Evolutionary conservation across 1,140 invertebrate species (phyloP), one percentile per base, ranked within the genome.

Genomic region (Melanaphis sacchari): DNA sequence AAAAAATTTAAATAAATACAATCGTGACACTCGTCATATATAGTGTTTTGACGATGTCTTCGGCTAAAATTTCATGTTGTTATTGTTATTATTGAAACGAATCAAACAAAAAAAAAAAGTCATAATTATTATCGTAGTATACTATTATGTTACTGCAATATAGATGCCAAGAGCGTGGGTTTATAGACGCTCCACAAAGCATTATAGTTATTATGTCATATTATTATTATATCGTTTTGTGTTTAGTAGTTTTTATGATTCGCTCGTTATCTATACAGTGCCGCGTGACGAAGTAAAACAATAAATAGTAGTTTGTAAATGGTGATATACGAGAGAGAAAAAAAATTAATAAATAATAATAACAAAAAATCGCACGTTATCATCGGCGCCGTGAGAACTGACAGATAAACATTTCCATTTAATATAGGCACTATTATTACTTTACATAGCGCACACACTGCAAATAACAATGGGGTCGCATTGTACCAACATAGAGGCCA

Each of bases 351-450:
- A 38, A 82, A 82, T 38, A 82, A 82, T 82, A 36, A 87, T n/a
- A 87, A 91, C 66, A 82, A 82, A 91, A 91, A 91, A 66, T 81
- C 66, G 41, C 59, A 46, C 66, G 90, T 82, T 91, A 46, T 91
- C 66, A 49, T 49, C 66, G 59, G 43, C 90, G 66, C 41, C 90
- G 90, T 91, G 90, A 91, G 90, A 91, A 91, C 66, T 43, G 66
- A 76, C 90, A 91, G 66, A 91, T 49, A 91, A 91, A 91, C 59
- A 66, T 41, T 82, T 91, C 59, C 36, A 76, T 85, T 43, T 43
- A 49, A 49, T 49, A 88, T n/a, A 76, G 59, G 46, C 43, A 9
- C 46, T 49, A 36, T 76, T 36, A 41, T 85, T 85, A 31, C 24
- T 54, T 24, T 52, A 52, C 46, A 36, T 26, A 89, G 36, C 26